phyloP scores from a whole-genome alignment of 2,888 invertebrate genomes.

The Dilophus febrilis region DNA sequence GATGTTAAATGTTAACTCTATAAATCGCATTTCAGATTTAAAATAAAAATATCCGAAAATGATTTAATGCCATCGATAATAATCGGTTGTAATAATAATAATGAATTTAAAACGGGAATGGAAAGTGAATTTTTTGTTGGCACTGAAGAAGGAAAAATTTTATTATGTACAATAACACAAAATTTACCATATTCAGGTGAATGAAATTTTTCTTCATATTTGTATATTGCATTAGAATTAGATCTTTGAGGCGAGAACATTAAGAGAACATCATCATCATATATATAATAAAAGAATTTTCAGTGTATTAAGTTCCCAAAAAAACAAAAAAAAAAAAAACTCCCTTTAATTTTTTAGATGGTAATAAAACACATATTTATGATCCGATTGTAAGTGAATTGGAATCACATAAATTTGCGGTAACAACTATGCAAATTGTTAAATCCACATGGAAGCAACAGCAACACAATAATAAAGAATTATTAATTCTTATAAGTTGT shows the following conservation, averaged over 20 bases:
- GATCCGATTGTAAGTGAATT: constrained; percentile 14
- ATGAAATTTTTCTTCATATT: too few species aligned
- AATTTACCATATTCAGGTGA: constrained; percentile 14
- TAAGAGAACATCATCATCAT: too few species aligned
- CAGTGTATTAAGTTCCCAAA: too few species aligned
- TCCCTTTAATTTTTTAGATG: too few species aligned
- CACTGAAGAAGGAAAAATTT: constrained; percentile 23
- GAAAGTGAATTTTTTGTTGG: constrained; percentile 23
- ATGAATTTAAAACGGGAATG: constrained; percentile 17
- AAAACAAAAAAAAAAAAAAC: too few species aligned
- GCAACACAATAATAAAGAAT: constrained; percentile 15
- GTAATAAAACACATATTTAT: constrained; percentile 6
- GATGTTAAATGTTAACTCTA: too few species aligned
- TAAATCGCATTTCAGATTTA: too few species aligned
- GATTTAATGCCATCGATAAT: background rate
- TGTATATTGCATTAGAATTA: too few species aligned
- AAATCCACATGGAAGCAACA: too few species aligned
- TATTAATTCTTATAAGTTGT: constrained; percentile 21
- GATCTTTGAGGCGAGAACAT: too few species aligned
- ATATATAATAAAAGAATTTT: too few species aligned
- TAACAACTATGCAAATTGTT: constrained; percentile 15
- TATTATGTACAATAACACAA: constrained; percentile 17
- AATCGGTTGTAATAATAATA: constrained; percentile 14
- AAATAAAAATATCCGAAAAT: too few species aligned
- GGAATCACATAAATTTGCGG: constrained; percentile 23